These are phyloP conservation scores for Chironomus striatipennis DNA, from an alignment of 1,140 invertebrate genomes.

Conservation along the genomic window DNA sequence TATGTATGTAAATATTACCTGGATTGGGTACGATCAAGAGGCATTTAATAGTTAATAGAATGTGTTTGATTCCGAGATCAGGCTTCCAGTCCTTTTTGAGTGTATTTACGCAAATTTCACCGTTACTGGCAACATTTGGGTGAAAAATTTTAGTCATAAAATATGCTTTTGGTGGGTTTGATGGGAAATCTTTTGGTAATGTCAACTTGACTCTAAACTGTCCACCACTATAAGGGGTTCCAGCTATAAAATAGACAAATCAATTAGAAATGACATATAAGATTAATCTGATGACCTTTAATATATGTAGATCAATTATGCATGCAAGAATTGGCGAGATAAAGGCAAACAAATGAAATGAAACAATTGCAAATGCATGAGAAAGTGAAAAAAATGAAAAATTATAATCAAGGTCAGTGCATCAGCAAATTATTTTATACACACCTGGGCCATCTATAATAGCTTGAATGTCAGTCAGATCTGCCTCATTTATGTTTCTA, in stretches of 20 bases:
- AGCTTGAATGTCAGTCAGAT: conserved; percentile 87
- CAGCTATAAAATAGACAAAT: conserved; percentile 47
- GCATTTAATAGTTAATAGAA: conserved; percentile 88
- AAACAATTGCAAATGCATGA: too few species aligned
- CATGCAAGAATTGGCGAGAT: too few species aligned
- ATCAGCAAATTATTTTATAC: conserved; percentile 25
- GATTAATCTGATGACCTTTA: not conserved
- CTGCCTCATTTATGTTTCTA: conserved; percentile 65
- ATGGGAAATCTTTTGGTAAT: conserved; percentile 88
- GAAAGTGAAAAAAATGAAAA: too few species aligned
- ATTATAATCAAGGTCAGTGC: too few species aligned
- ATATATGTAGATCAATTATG: too few species aligned
- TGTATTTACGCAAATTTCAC: conserved; percentile 96
- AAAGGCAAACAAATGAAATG: too few species aligned
- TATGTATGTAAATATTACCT: not conserved
- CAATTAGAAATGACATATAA: conserved; percentile 27
- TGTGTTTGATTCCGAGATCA: conserved; percentile 92
- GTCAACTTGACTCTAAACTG: conserved; percentile 83
- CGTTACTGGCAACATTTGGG: conserved; percentile 89
- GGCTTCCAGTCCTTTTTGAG: conserved; percentile 96
- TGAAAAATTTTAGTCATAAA: conserved; percentile 97
- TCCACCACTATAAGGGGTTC: conserved; percentile 77
- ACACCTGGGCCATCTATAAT: conserved; percentile 79
- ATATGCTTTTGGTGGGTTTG: conserved; percentile 86
- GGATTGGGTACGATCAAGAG: conserved; percentile 89